Evolutionary conservation across 2,113 vertebrate species (phyloP).

Genomic region (Python bivittatus): DNA sequence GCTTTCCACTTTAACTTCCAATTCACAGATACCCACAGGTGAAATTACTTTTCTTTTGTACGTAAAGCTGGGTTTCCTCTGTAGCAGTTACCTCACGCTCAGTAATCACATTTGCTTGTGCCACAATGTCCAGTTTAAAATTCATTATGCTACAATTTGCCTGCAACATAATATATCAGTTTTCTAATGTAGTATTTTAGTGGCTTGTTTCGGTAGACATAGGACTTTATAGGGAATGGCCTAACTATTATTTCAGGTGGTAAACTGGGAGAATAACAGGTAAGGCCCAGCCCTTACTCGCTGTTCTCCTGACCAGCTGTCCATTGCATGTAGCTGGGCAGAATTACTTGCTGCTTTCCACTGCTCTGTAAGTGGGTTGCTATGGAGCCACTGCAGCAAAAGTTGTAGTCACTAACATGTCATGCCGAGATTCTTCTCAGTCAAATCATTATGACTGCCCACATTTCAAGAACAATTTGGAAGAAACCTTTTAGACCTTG

Average conservation of each 20-base stretch:
- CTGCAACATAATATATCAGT: neutral
- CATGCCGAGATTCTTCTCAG: neutral
- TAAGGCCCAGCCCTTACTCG: neutral
- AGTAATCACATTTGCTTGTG: neutral
- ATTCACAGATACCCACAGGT: neutral
- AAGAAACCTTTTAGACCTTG: neutral
- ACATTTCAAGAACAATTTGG: neutral
- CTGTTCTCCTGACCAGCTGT: neutral
- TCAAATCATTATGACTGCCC: neutral
- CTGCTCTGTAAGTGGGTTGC: neutral
- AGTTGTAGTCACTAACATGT: neutral
- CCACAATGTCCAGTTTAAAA: neutral
- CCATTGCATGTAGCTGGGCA: neutral
- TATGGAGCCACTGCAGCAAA: neutral
- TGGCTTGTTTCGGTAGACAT: neutral
- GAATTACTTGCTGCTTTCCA: neutral
- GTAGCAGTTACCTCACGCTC: neutral
- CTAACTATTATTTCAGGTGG: neutral
- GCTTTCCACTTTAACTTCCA: neutral
- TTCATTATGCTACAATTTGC: neutral
- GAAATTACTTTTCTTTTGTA: neutral
- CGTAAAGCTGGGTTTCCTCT: neutral
- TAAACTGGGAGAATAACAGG: neutral
- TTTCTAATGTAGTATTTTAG: neutral
- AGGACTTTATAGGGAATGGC: neutral